These are phyloP conservation scores for Saturnia pavonia DNA, from an alignment of 2,888 invertebrate genomes.

Conservation along the genomic window DNA sequence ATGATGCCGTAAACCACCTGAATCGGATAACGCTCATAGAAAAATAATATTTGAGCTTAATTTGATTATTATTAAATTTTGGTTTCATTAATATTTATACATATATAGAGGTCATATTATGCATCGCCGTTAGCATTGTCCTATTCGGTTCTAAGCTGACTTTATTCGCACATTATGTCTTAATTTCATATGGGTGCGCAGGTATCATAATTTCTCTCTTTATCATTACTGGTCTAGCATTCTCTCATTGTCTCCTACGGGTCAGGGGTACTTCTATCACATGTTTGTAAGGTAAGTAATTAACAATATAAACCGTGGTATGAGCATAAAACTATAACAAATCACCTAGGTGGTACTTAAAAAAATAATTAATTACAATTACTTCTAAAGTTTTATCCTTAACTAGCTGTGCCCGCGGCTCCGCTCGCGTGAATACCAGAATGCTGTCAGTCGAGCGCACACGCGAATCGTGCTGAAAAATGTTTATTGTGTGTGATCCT, in stretches of 20 bases:
- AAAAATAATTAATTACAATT: too few relatives aligned
- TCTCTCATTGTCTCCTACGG: conserved; percentile 17
- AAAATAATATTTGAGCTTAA: background rate
- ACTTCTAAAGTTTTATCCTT: too few relatives aligned
- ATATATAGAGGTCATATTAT: background rate
- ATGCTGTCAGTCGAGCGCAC: too few relatives aligned
- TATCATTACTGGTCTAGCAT: conserved; percentile 20
- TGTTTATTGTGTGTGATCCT: too few relatives aligned
- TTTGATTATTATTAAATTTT: background rate
- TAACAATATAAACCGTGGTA: background rate
- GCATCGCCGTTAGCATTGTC: background rate
- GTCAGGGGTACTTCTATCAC: conserved; percentile 12
- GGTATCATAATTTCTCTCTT: background rate
- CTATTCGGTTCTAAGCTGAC: background rate
- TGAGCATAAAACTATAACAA: background rate
- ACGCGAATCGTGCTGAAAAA: too few relatives aligned
- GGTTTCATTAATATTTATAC: background rate
- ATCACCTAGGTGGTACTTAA: too few relatives aligned
- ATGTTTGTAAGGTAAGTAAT: conserved; percentile 24
- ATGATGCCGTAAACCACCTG: background rate
- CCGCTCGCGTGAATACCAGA: too few relatives aligned
- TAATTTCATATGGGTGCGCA: background rate
- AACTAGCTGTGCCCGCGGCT: too few relatives aligned
- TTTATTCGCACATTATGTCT: background rate
- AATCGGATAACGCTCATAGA: background rate